Evolutionary conservation across 92 coral and sea anemone species (phyloP), one percentile per base, ranked within the genome.

Genomic region (Palythoa grandiflora): DNA sequence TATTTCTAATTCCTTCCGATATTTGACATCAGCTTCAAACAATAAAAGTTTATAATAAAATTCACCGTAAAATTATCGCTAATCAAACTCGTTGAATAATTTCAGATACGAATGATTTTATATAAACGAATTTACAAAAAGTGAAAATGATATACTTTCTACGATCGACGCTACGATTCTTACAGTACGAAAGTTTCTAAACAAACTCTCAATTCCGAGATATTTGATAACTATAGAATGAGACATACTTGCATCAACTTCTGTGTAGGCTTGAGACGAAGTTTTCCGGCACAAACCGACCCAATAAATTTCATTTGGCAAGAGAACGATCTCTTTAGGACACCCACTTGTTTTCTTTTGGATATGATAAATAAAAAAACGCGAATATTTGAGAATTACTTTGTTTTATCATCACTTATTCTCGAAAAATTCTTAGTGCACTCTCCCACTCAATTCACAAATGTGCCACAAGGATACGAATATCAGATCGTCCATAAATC

Each of bases 401-500:
- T 35, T 11, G 36, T 12, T 36, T 28, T 1, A 68, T 3, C 75
- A 20, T 70, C 17, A 70, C 44, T 70, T 44, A 63, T 63, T 19
- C 70, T 63, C 70, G 9, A 16, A 16, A 19, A 63, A 35, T 3
- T n/a, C 28, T 28, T 28, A 28, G 28, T 28, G 28, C 28, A 28
- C 28, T 28, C 28, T 28, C 19, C 20, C 70, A 21, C 19, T 7
- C 28, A 3, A 19, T 63, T 17, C 35, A 63, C 9, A 17, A 28
- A 28, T 63, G 20, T 63, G 5, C 6, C 9, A 84, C 28, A 92
- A 97, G 98, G 99, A 97, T 97, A 97, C 99, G 50, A 95, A 97
- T 53, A 97, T 97, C 35, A 97, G 94, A 70, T 97, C 99, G 90
- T 97, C 99, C 99, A 97, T 92, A 63, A 92, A 97, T 11, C 99